phyloP scores from a whole-genome alignment of 2,888 invertebrate genomes.

The Argyresthia albistria region DNA sequence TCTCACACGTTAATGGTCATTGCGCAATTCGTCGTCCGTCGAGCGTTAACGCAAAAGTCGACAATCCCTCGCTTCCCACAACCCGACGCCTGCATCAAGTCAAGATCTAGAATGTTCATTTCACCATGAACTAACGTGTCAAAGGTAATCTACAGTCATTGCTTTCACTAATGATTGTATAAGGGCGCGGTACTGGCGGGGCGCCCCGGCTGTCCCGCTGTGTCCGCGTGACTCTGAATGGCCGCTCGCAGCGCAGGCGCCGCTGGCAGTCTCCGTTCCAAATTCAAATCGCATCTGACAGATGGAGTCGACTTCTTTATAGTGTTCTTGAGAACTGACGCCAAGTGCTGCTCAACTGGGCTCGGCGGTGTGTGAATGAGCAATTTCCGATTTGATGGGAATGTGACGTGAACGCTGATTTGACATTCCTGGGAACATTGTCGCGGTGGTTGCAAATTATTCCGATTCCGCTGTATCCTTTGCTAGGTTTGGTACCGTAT shows the following conservation, averaged over 20 bases:
- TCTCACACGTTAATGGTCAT: constrained; percentile 7
- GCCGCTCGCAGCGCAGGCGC: constrained; percentile 45
- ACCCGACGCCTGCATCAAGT: constrained; percentile 12
- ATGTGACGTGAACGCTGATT: constrained; percentile 15
- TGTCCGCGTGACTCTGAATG: constrained; percentile 39
- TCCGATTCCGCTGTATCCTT: constrained; percentile 3
- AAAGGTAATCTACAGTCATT: constrained; percentile 14
- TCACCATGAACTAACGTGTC: constrained; percentile 45
- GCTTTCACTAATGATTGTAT: constrained; percentile 20
- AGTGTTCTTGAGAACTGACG: constrained; percentile 31
- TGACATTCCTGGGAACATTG: constrained; percentile 5
- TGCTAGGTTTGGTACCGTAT: neutral
- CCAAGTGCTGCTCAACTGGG: constrained; percentile 33
- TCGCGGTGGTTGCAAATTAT: constrained; percentile 28
- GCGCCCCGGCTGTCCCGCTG: constrained; percentile 22
- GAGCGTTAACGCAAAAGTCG: constrained; percentile 26
- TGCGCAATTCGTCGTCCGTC: constrained; percentile 14
- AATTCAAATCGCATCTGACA: constrained; percentile 47
- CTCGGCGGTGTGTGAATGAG: constrained; percentile 54
- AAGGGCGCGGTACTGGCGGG: constrained; percentile 19
- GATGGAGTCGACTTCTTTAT: constrained; percentile 41
- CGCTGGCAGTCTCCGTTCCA: constrained; percentile 25
- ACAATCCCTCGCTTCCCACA: constrained; percentile 48
- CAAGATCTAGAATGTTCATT: constrained; percentile 55
- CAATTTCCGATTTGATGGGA: constrained; percentile 57